These are phyloP conservation scores for Polypedilum pembai DNA, from an alignment of 1,140 invertebrate genomes.

Conservation along the genomic window DNA sequence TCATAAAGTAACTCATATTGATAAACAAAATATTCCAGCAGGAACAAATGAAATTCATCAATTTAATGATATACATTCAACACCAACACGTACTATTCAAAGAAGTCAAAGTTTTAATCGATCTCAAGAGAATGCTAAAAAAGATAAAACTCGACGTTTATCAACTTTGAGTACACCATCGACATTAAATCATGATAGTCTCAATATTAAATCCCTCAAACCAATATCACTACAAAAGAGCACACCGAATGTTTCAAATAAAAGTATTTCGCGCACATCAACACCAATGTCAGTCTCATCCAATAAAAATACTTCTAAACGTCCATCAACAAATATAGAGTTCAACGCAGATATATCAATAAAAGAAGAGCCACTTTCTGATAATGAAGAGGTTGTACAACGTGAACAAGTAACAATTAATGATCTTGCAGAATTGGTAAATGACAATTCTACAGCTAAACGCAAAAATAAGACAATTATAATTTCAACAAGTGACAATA, in stretches of 20 bases:
- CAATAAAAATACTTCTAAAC: neutral
- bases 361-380: neutral
- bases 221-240: neutral
- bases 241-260: neutral
- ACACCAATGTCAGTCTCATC: neutral
- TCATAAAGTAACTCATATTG: neutral
- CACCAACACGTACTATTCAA: neutral
- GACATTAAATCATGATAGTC: neutral
- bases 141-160: neutral
- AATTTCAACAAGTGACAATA: conserved; percentile 22
- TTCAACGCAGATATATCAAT: neutral
- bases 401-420: neutral
- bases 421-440: neutral
- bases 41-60: neutral
- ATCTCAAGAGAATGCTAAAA: neutral
- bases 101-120: neutral
- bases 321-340: neutral
- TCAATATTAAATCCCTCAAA: neutral
- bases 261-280: neutral
- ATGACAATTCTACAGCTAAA: neutral
- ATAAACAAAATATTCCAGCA: neutral
- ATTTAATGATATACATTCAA: too few relatives aligned
- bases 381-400: neutral
- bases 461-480: neutral
- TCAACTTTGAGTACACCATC: neutral